phyloP scores from a whole-genome alignment of 2,888 invertebrate genomes.

The Phortica okadai region DNA sequence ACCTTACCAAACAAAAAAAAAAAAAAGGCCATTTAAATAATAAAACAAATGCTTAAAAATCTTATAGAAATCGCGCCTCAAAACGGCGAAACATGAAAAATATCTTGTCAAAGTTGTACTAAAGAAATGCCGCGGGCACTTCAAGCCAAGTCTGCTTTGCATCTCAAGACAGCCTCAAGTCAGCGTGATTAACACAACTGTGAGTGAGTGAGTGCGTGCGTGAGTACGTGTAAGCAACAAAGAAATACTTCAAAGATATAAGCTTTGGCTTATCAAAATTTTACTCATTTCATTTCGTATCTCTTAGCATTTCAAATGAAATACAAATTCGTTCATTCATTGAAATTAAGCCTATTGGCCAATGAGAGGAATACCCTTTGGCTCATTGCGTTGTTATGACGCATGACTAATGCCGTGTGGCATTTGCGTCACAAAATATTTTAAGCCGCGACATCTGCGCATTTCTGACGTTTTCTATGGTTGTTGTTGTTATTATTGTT shows the following conservation, averaged over 20 bases:
- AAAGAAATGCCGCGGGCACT: neutral
- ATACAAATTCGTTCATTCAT: neutral
- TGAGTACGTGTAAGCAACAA: constrained; percentile 22
- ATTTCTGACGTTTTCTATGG: neutral
- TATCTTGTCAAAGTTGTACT: constrained; percentile 4
- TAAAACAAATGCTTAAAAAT: constrained; percentile 7
- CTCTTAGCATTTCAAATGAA: neutral
- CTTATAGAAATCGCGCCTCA: constrained; percentile 15
- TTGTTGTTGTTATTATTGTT: too few species aligned
- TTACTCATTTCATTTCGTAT: neutral
- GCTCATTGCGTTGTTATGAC: constrained; percentile 2
- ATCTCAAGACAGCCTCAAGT: neutral
- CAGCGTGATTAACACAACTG: too few species aligned
- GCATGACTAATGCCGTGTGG: constrained; percentile 18
- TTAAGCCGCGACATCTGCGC: neutral
- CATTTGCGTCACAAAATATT: constrained; percentile 17
- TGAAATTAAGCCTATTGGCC: neutral
- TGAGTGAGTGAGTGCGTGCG: too few species aligned
- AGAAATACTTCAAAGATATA: neutral
- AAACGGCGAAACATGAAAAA: constrained; percentile 35
- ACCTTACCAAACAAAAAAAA: neutral
- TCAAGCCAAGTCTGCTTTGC: neutral
- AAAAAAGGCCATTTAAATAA: constrained; percentile 14
- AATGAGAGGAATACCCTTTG: constrained; percentile 3
- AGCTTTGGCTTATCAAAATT: neutral